A percentile compares a stretch with the other conserved stretches of the same genome.
phyloP scores from a whole-genome alignment of 2,888 invertebrate genomes.

The Salticus scenicus region DNA sequence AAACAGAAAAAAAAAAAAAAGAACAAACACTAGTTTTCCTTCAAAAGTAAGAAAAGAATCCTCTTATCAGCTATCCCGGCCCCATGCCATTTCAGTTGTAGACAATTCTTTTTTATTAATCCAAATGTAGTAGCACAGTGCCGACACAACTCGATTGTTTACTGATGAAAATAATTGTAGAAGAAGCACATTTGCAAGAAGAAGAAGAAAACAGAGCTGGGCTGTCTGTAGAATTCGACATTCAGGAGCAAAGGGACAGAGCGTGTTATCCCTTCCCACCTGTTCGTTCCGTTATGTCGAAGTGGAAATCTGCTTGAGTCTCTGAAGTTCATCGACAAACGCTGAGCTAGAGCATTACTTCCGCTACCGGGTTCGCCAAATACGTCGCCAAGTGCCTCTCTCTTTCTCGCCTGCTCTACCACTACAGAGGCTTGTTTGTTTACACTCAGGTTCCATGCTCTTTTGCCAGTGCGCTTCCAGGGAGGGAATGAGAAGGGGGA shows the following conservation, averaged over 20 bases:
- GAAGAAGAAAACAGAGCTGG: no score
- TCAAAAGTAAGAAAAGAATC: neutral
- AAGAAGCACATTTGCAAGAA: neutral
- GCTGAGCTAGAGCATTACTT: constrained; percentile 40
- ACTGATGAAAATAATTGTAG: neutral
- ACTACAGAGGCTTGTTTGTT: constrained; percentile 57
- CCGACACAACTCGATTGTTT: constrained; percentile 4
- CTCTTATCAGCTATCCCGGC: constrained; percentile 51
- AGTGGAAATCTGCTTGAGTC: constrained; percentile 22
- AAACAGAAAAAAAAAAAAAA: neutral
- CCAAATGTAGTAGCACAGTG: neutral
- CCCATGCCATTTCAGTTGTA: constrained; percentile 46
- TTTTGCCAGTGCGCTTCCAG: neutral
- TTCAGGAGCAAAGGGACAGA: constrained; percentile 23
- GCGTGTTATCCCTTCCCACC: constrained; percentile 44
- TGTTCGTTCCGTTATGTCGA: constrained; percentile 65
- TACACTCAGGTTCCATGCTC: constrained; percentile 39
- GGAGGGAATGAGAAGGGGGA: neutral
- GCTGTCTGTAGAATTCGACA: neutral
- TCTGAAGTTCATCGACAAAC: constrained; percentile 38
- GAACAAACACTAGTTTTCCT: constrained; percentile 3
- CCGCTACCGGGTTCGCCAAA: constrained; percentile 57
- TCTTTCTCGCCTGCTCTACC: constrained; percentile 10
- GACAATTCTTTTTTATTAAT: neutral
- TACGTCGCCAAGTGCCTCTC: constrained; percentile 36